phyloP scores from a whole-genome alignment of 2,888 invertebrate species.

The Pammene aurita region DNA sequence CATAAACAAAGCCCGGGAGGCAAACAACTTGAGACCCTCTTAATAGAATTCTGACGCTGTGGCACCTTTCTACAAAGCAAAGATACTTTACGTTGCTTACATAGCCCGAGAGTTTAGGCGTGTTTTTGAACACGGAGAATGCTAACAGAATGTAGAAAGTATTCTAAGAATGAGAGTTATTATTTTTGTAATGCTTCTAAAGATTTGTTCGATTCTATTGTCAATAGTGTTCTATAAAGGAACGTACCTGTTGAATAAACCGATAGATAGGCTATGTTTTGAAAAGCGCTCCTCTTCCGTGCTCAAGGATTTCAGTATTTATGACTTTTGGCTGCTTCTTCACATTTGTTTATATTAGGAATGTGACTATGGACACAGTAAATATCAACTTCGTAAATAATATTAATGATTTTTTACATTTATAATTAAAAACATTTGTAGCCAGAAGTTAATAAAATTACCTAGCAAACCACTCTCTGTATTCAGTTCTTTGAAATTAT shows the following conservation, averaged over 20 bases:
- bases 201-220: constrained; percentile 40
- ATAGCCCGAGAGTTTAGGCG: constrained; percentile 44
- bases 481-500: constrained; percentile 42
- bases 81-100: constrained; percentile 61
- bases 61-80: constrained; percentile 61
- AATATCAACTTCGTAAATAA: no score
- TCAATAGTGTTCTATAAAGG: constrained; percentile 47
- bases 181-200: constrained; percentile 33
- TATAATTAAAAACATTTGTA: no score
- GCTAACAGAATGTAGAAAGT: constrained; percentile 48
- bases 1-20: constrained; percentile 65
- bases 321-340: neutral
- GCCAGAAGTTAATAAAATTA: neutral
- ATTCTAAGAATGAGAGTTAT: constrained; percentile 45
- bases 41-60: constrained; percentile 71
- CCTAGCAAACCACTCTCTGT: neutral
- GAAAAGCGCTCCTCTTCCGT: neutral
- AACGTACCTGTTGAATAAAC: neutral
- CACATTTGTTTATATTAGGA: no score
- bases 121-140: constrained; percentile 48
- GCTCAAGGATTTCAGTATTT: constrained; percentile 1
- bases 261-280: constrained; percentile 2
- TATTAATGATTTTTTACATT: no score
- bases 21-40: constrained; percentile 71
- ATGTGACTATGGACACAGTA: no score